A percentile compares a stretch with the other conserved stretches of the same genome.
Conservation (phyloP, 2,888 invertebrate genomes). For the Pammene aurita region DNA sequence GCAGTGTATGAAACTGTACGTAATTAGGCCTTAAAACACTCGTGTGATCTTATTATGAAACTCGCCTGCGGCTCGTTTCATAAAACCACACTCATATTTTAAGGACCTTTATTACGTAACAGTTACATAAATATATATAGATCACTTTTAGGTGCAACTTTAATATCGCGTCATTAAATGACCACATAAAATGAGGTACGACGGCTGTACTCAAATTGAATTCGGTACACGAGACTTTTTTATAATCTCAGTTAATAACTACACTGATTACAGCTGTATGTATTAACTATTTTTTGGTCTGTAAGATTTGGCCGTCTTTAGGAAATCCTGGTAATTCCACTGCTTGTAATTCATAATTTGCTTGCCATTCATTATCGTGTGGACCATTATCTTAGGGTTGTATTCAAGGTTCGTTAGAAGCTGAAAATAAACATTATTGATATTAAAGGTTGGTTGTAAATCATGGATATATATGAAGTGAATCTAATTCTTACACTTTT, state of each 20-base stretch:
- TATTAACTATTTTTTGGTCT: slow-evolving; percentile 22
- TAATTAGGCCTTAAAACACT: too few species aligned
- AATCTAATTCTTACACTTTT: too few species aligned
- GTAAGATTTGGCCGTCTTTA: slow-evolving; percentile 55
- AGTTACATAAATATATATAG: too few species aligned
- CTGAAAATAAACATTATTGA: slow-evolving; percentile 77
- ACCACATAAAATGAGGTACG: slow-evolving; percentile 5
- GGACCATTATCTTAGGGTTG: slow-evolving; percentile 86
- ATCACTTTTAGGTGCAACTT: background rate
- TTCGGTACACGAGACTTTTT: background rate
- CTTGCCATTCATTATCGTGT: slow-evolving; percentile 91
- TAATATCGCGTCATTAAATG: slow-evolving; percentile 12
- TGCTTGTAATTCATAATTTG: slow-evolving; percentile 69
- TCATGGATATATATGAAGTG: too few species aligned
- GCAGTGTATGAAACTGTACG: too few species aligned
- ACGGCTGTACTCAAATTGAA: slow-evolving; percentile 9
- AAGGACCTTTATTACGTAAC: too few species aligned
- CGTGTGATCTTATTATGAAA: too few species aligned
- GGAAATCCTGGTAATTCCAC: slow-evolving; percentile 66
- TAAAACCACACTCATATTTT: too few species aligned
- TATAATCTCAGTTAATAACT: background rate
- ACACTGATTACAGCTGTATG: background rate
- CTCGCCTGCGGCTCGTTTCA: too few species aligned
- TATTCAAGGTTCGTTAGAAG: slow-evolving; percentile 88
- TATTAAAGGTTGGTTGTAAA: background rate